Evolutionary conservation across 2,113 vertebrate species (phyloP).

Genomic region (Microcebus ravelobensis): DNA sequence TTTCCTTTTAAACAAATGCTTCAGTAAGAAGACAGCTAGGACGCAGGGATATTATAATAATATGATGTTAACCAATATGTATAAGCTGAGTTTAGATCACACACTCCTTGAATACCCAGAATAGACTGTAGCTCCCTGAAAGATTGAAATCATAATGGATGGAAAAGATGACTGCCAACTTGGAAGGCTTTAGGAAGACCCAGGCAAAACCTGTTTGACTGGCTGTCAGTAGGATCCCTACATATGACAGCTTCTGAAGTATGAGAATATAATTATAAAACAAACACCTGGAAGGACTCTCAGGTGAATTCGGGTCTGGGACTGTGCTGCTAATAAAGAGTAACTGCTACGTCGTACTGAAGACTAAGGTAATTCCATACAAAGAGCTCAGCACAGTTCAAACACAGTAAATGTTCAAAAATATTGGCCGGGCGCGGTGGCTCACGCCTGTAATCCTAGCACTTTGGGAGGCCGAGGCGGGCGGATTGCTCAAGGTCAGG

Average conservation of each 20-base stretch:
- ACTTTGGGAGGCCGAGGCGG: too few relatives aligned
- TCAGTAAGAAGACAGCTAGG: not conserved
- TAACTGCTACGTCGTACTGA: not conserved
- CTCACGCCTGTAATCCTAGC: too few relatives aligned
- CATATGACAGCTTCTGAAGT: not conserved
- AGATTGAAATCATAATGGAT: not conserved
- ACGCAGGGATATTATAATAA: not conserved
- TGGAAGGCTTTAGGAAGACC: not conserved
- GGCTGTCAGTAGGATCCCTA: not conserved
- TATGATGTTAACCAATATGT: not conserved
- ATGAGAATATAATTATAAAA: not conserved
- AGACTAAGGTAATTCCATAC: not conserved
- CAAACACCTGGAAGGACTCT: not conserved
- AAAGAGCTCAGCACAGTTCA: not conserved
- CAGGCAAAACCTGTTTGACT: not conserved
- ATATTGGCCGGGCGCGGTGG: too few relatives aligned
- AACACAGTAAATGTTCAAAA: not conserved
- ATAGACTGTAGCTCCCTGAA: not conserved
- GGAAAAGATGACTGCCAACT: not conserved
- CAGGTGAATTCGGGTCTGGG: not conserved
- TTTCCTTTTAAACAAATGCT: not conserved
- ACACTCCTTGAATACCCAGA: not conserved
- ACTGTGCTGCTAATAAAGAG: not conserved
- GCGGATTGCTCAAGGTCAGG: too few relatives aligned
- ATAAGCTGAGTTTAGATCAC: constrained; percentile 30